phyloP scores from a whole-genome alignment of 1,140 invertebrate species.

The Drosophila busckii region DNA sequence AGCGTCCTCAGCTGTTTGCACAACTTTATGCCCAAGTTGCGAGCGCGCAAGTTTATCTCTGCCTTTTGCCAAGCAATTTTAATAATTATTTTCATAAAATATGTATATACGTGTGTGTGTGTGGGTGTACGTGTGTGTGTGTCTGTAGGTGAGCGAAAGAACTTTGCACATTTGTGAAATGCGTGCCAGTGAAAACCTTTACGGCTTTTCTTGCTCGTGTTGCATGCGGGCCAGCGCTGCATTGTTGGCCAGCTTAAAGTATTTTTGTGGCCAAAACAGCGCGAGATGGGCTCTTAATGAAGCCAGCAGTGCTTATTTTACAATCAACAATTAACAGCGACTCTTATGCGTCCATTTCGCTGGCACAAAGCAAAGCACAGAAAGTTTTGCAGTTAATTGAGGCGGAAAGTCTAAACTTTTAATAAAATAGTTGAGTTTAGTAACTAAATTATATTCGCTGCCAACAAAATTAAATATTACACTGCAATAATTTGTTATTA shows the following conservation, averaged over 20 bases:
- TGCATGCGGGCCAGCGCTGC: neutral
- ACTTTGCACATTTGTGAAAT: conserved; percentile 15
- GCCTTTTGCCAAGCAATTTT: conserved; percentile 55
- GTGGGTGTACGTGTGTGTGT: conserved; percentile 11
- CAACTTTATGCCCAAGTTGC: too few species aligned
- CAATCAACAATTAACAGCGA: conserved; percentile 22
- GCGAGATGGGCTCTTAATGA: conserved; percentile 28
- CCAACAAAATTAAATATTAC: too few species aligned
- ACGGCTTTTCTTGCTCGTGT: neutral
- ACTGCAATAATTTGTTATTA: too few species aligned
- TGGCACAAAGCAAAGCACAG: neutral
- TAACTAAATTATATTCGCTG: too few species aligned
- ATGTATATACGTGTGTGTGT: conserved; percentile 36
- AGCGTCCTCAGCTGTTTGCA: too few species aligned
- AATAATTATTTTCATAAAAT: conserved; percentile 75
- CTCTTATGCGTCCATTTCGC: conserved; percentile 5
- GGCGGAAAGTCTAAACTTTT: too few species aligned
- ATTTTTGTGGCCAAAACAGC: neutral
- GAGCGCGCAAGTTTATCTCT: neutral
- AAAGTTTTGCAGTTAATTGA: neutral
- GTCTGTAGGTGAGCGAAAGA: neutral
- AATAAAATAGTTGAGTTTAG: too few species aligned
- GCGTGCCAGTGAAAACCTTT: conserved; percentile 11
- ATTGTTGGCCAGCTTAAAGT: conserved; percentile 26
- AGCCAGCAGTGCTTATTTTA: conserved; percentile 23